Evolutionary conservation across 2,888 invertebrate genomes (phyloP).

Genomic region (Odontothrips loti): DNA sequence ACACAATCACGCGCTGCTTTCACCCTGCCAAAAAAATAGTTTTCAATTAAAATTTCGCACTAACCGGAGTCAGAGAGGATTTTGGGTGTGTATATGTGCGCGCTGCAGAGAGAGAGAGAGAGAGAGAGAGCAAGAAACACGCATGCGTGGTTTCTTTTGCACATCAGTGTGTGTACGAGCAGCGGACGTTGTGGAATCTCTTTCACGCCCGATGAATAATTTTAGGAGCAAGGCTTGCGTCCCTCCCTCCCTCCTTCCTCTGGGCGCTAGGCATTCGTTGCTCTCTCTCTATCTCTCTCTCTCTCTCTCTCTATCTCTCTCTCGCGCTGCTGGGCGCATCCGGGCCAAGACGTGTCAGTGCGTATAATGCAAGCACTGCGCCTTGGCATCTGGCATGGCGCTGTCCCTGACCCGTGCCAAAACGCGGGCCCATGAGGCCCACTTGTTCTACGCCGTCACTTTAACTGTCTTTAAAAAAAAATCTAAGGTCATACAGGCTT

Average conservation of each 20-base stretch:
- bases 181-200: not conserved
- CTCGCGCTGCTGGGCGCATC: not conserved
- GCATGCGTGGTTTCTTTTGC: not conserved
- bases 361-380: not conserved
- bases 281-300: not conserved
- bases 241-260: not conserved
- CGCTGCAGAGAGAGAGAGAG: not conserved
- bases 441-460: too few relatives aligned
- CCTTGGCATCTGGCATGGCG: not conserved
- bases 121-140: not conserved
- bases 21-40: too few relatives aligned
- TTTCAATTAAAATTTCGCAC: too few relatives aligned
- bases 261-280: not conserved
- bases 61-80: too few relatives aligned
- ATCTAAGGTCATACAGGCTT: too few relatives aligned
- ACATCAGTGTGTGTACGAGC: not conserved
- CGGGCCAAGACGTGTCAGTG: not conserved
- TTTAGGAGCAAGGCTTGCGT: not conserved
- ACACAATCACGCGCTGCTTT: too few relatives aligned
- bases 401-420: not conserved
- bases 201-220: conserved; percentile 1
- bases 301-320: not conserved
- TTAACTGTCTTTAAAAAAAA: too few relatives aligned
- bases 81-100: not conserved
- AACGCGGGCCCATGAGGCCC: too few relatives aligned